These are phyloP conservation scores for Eutrigla gurnardus DNA, from an alignment of 2,797 vertebrate species.

Conservation along the genomic window DNA sequence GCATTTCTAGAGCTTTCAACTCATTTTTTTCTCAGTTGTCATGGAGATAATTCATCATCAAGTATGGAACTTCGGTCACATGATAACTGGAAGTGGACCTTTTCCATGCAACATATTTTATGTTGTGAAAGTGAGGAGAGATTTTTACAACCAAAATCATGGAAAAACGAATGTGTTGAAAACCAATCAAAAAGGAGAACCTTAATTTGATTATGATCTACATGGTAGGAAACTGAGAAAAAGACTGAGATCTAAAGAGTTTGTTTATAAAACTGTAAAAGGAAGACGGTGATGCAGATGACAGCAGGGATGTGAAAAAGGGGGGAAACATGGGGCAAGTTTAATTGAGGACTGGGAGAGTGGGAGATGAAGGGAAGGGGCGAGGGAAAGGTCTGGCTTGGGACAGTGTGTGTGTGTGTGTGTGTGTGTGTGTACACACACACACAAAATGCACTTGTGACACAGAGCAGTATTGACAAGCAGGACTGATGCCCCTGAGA, in stretches of 20 bases:
- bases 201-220: constrained; percentile 66
- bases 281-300: constrained; percentile 7
- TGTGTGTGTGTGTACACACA: constrained; percentile 76
- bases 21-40: background rate
- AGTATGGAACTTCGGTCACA: background rate
- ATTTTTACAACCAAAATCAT: background rate
- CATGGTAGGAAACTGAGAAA: constrained; percentile 75
- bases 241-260: constrained; percentile 84
- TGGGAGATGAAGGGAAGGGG: constrained; percentile 55
- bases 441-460: constrained; percentile 86
- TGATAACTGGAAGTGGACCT: background rate
- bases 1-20: background rate
- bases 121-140: background rate
- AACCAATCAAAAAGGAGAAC: constrained; percentile 13
- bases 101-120: background rate
- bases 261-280: constrained; percentile 62
- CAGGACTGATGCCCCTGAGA: constrained; percentile 82
- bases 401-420: constrained; percentile 81
- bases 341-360: constrained; percentile 54
- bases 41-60: background rate
- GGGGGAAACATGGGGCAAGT: constrained; percentile 48
- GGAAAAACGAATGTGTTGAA: background rate
- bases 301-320: constrained; percentile 27
- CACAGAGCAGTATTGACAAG: constrained; percentile 86
- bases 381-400: constrained; percentile 63